Base-by-base conservation (phyloP, 2,113 vertebrate species). In the Trichechus manatus region DNA sequence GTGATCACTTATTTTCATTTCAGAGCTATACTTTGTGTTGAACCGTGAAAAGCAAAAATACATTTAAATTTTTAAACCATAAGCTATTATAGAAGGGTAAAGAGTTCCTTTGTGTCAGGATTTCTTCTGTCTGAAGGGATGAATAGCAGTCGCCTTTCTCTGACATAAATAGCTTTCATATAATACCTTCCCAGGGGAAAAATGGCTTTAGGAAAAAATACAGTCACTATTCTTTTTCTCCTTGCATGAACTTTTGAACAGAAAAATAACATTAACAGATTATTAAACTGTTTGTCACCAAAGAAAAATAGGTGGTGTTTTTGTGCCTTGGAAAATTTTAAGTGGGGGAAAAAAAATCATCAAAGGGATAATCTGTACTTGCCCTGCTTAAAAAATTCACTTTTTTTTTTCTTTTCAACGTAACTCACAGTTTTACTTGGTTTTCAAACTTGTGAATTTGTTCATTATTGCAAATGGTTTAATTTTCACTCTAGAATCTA, bases 401-500 rank as follows among this genome's bases (percentile, higher is more conserved):
- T 72, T 74, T 94, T 95, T 78, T 96, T 82, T 42, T 22, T 78
- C 81, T 95, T 91, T 81, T 82, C 64, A 79, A 1, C 77, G 27
- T 85, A 68, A 72, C 87, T 81, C 80, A 86, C 31, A 17, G 19
- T 94, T 80, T 17, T 61, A 59, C 78, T 95, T 70, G 64, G 6
- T 97, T 97, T 93, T 93, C 80, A 3, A 95, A 93, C 74, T 96
- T 96, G 75, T 66, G 70, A 92, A 74, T 85, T 53, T 1, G 1
- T 87, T 97, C 78, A 94, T 98, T 88, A 33, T 64, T 94, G 83
- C 50, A 97, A 97, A 94, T 96, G 93, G 79, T 93, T 97, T 93
- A 85, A 85, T 81, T 97, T 98, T 97, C 86, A 93, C 94, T 96
- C 39, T 78, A 47, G 93, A 89, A 94, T 98, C 97, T 88, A 95